phyloP scores from a whole-genome alignment of 2,113 vertebrate species.

The Notechis scutatus region DNA sequence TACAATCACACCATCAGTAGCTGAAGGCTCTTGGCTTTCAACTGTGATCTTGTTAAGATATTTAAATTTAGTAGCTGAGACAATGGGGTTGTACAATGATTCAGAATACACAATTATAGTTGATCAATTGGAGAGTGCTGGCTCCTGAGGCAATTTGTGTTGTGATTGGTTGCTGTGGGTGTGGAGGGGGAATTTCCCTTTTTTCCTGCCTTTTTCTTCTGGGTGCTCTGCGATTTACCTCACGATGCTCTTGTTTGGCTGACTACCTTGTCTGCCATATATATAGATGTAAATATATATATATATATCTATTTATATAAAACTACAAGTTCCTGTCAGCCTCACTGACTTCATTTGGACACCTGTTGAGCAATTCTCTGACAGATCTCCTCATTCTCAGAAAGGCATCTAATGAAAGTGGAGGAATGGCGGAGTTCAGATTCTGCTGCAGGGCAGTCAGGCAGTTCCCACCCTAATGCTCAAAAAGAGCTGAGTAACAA shows the following conservation, averaged over 20 bases:
- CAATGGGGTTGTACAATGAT: not conserved
- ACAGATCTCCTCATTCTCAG: constrained; percentile 19
- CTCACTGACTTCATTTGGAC: not conserved
- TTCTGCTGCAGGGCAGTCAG: not conserved
- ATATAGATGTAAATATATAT: not conserved
- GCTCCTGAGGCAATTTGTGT: not conserved
- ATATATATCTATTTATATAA: not conserved
- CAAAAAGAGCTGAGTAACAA: not conserved
- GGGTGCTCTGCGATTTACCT: not conserved
- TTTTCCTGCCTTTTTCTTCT: not conserved
- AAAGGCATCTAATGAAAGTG: constrained; percentile 25
- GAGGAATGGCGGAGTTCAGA: not conserved
- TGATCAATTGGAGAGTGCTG: not conserved
- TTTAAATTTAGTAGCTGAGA: not conserved
- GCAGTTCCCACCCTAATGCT: not conserved
- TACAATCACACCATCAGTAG: constrained; percentile 57
- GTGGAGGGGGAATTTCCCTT: not conserved
- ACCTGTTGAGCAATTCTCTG: not conserved
- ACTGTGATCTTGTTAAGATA: constrained; percentile 18
- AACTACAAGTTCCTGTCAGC: not conserved
- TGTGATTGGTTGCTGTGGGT: not conserved
- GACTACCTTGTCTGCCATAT: not conserved
- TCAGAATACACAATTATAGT: not conserved
- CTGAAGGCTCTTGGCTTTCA: constrained; percentile 23
- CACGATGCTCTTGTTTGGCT: not conserved